phyloP scores from a whole-genome alignment of 2,797 vertebrate genomes.

The Buphagus erythrorhynchus region DNA sequence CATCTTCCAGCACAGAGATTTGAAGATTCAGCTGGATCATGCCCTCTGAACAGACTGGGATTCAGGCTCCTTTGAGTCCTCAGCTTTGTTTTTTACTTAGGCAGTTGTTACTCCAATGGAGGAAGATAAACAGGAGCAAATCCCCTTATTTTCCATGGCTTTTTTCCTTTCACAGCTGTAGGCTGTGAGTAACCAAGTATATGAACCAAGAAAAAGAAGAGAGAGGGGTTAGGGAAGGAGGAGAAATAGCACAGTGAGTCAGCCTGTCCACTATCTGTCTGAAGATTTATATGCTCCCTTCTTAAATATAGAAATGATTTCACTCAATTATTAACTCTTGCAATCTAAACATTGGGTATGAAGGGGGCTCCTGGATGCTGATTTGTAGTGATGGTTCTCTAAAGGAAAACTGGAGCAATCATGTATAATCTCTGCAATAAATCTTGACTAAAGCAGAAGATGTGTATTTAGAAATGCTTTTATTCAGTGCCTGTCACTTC shows the following conservation, averaged over 20 bases:
- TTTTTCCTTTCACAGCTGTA: background rate
- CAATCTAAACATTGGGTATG: background rate
- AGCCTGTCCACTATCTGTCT: slow-evolving; percentile 39
- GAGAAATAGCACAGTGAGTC: slow-evolving; percentile 61
- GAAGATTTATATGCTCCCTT: slow-evolving; percentile 34
- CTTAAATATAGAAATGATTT: slow-evolving; percentile 65
- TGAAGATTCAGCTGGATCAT: background rate
- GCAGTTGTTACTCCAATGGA: background rate
- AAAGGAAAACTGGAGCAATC: slow-evolving; percentile 54
- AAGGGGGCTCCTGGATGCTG: slow-evolving; percentile 23
- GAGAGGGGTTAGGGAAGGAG: background rate
- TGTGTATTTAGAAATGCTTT: slow-evolving; percentile 42
- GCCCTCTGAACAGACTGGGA: background rate
- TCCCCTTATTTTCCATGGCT: background rate
- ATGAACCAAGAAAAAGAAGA: slow-evolving; percentile 10
- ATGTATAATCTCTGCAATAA: slow-evolving; percentile 36
- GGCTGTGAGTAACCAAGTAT: background rate
- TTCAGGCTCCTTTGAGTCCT: background rate
- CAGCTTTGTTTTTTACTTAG: background rate
- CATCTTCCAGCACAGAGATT: background rate
- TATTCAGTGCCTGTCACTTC: slow-evolving; percentile 58
- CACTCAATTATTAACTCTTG: slow-evolving; percentile 59
- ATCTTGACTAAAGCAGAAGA: slow-evolving; percentile 61
- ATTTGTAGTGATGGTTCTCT: slow-evolving; percentile 46
- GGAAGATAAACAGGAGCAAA: background rate